These are phyloP conservation scores for Crotalus helleri DNA, from an alignment of 2,113 vertebrate species.

Conservation along the genomic window DNA sequence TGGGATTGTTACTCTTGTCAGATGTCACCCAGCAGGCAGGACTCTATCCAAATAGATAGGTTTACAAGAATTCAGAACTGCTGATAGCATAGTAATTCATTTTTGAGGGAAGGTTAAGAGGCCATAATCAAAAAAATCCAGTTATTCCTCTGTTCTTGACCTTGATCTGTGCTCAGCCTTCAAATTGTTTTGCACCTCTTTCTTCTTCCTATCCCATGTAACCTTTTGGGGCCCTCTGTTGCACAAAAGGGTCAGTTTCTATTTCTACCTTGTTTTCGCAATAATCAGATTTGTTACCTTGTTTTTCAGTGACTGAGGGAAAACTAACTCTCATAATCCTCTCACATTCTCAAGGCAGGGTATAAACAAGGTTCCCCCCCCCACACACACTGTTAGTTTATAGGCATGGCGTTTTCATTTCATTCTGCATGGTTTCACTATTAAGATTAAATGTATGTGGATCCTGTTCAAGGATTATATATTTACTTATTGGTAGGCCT, in stretches of 20 bases:
- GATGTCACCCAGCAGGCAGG: background rate
- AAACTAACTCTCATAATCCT: background rate
- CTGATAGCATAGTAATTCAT: background rate
- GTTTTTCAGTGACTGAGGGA: background rate
- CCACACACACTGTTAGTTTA: background rate
- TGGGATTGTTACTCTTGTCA: background rate
- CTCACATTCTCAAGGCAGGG: background rate
- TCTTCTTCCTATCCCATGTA: background rate
- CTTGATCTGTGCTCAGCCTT: background rate
- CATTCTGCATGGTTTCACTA: background rate
- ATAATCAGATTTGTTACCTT: background rate
- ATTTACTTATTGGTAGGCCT: background rate
- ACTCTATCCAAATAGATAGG: background rate
- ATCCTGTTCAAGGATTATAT: background rate
- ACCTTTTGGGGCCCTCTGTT: background rate
- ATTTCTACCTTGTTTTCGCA: background rate
- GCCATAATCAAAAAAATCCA: background rate
- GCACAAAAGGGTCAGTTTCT: background rate
- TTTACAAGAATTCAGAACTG: background rate
- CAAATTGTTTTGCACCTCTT: background rate
- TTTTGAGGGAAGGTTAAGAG: background rate
- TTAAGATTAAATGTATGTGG: background rate
- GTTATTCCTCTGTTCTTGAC: background rate
- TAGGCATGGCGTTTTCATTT: background rate
- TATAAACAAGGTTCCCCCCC: background rate